Percentiles rank a stretch among this genome's conserved stretches.
Evolutionary conservation across 2,888 invertebrate genomes (phyloP).

Genomic region (Hemistola chrysoprasaria): DNA sequence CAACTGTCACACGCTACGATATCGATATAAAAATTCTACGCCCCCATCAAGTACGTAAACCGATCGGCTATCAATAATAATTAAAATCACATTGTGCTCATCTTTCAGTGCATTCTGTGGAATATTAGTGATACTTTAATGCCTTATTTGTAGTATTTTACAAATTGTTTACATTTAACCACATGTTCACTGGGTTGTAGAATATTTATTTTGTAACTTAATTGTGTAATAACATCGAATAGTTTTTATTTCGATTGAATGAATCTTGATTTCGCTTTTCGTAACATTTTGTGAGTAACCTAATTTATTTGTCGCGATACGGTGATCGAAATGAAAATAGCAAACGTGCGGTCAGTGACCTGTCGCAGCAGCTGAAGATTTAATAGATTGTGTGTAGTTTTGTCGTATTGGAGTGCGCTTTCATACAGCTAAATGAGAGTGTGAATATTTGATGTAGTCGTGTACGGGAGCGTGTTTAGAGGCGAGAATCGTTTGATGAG

Average conservation of each 20-base stretch:
- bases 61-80: conserved; percentile 17
- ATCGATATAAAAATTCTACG: conserved; percentile 57
- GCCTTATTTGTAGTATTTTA: no score
- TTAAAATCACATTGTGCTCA: conserved; percentile 5
- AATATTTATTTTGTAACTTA: no score
- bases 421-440: conserved; percentile 69
- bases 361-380: conserved; percentile 8
- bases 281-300: conserved; percentile 2
- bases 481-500: conserved; percentile 66
- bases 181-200: no score
- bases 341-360: conserved; percentile 9
- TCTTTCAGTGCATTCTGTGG: conserved; percentile 6
- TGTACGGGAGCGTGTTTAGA: conserved; percentile 66
- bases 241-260: no score
- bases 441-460: conserved; percentile 80
- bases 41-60: conserved; percentile 64
- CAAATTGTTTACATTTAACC: no score
- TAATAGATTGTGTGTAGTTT: conserved; percentile 26
- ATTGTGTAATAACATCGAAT: no score
- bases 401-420: conserved; percentile 43
- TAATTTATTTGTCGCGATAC: conserved; percentile 6
- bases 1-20: conserved; percentile 68
- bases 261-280: conserved; percentile 1
- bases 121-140: neutral
- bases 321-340: conserved; percentile 5